These are phyloP conservation scores for Periophthalmodon schlosseri DNA, from an alignment of 2,113 vertebrate genomes.

Conservation along the genomic window DNA sequence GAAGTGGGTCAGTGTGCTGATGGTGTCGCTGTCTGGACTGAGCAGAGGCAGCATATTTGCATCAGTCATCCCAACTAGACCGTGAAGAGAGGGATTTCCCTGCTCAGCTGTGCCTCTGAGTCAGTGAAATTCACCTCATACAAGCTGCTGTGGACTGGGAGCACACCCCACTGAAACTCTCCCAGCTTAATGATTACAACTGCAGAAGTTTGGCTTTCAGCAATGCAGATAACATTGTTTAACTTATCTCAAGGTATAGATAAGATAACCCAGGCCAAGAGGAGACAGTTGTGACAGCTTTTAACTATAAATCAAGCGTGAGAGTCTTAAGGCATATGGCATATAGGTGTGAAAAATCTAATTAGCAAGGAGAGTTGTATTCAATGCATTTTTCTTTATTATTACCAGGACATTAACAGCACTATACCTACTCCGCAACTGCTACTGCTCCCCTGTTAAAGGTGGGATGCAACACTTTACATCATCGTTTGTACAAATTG, in stretches of 20 bases:
- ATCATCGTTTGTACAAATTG: too few relatives aligned
- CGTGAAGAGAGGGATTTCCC: constrained; percentile 75
- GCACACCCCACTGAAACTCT: constrained; percentile 49
- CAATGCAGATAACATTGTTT: constrained; percentile 13
- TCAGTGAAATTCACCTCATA: constrained; percentile 68
- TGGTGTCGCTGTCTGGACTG: constrained; percentile 73
- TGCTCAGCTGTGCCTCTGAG: constrained; percentile 72
- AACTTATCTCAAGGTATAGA: not conserved
- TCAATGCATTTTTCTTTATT: not conserved
- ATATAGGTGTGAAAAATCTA: not conserved
- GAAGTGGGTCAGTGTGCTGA: constrained; percentile 70
- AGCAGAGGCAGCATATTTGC: constrained; percentile 72
- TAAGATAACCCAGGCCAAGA: constrained; percentile 18
- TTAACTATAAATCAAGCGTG: not conserved
- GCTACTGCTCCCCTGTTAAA: too few relatives aligned
- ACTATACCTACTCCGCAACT: too few relatives aligned
- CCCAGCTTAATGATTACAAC: constrained; percentile 59
- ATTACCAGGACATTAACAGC: too few relatives aligned
- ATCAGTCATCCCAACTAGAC: constrained; percentile 76
- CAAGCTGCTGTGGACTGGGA: constrained; percentile 51
- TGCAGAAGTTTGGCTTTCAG: constrained; percentile 47
- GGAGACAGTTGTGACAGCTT: not conserved
- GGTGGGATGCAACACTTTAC: too few relatives aligned
- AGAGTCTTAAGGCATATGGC: not conserved
- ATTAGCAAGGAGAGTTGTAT: not conserved